Base-by-base conservation (phyloP, 2,888 invertebrate genomes). In the Aphelenchoides bicaudatus region DNA sequence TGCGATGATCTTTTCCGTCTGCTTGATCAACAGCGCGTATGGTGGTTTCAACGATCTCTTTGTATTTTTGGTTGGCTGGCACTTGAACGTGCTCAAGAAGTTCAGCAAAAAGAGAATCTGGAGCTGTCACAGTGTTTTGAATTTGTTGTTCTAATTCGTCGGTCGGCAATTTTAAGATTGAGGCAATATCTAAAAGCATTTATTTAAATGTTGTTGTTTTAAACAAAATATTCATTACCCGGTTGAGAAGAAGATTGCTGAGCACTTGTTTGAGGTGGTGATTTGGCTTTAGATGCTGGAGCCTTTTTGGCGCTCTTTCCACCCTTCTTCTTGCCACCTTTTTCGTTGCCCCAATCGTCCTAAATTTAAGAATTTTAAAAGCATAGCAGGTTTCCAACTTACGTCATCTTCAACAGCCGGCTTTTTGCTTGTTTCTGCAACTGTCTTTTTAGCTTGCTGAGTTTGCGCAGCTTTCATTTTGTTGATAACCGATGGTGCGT, bases 401-500 rank as follows among this genome's bases (percentile, higher is more conserved):
- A 57, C 69, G 5, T 58, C 62, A 6, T 49, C 56, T 16, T 59
- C 58, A 34, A 63, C 63, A 10, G 56, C 34, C 38, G 30, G 19
- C 30, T 57, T 52, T 29, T 58, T 54, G 2, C 30, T 31, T 10
- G 19, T 48, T 10, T 39, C 50, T 39, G 52, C 59, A 29, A 59
- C 59, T 21, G 62, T 58, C 47, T 70, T 71, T 46, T 59, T 71
- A 54, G 62, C 61, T 37, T 67, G 63, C 27, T 63, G 69, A 13
- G 61, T 2, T 47, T 63, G 56, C 3, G 28, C 38, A 19, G 47
- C 55, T 34, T 52, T 60, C 34, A 57, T 63, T 57, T 39, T 46
- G 16, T 63, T 58, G 19, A 56, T 58, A n/a, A 61, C 34, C 16
- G 51, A 50, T 8, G 59, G 60, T 16, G 70, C 73, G 48, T 71